These are phyloP conservation scores for Sycophila sp. DNA, from an alignment of 1,140 invertebrate genomes.

Conservation along the genomic window DNA sequence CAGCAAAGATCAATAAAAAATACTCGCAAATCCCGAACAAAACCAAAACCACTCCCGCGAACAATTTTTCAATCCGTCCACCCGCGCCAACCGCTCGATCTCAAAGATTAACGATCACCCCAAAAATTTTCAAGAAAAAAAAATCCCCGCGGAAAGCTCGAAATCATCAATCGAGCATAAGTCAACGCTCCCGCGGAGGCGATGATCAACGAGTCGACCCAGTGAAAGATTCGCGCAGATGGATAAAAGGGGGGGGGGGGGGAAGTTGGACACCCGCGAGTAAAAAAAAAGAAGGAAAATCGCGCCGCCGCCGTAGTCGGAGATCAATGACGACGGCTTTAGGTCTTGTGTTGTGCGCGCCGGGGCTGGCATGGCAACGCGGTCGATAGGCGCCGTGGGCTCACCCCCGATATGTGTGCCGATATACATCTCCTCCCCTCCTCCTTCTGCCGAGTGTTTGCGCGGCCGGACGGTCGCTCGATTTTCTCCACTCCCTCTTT, in stretches of 20 bases:
- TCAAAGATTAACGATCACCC: no score
- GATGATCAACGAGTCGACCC: background rate
- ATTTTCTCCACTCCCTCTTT: background rate
- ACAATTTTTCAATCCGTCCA: no score
- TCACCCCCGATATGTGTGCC: slow-evolving; percentile 6
- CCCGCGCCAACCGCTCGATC: no score
- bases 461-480: background rate
- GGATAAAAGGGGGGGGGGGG: background rate
- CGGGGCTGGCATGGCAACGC: slow-evolving; percentile 60
- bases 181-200: no score
- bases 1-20: no score
- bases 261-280: background rate
- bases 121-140: no score
- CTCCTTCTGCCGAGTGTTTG: background rate
- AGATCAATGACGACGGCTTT: slow-evolving; percentile 14
- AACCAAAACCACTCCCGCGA: no score
- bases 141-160: no score
- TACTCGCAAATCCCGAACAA: no score
- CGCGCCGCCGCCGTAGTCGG: background rate
- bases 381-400: slow-evolving; percentile 49
- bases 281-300: background rate
- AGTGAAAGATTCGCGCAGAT: background rate
- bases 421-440: slow-evolving; percentile 19
- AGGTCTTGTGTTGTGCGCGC: slow-evolving; percentile 46
- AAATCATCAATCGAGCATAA: no score